A percentile compares a stretch with the other conserved stretches of the same genome.
Evolutionary conservation across 2,113 vertebrate species (phyloP).

Genomic region (Ophthalmolycus amberensis): DNA sequence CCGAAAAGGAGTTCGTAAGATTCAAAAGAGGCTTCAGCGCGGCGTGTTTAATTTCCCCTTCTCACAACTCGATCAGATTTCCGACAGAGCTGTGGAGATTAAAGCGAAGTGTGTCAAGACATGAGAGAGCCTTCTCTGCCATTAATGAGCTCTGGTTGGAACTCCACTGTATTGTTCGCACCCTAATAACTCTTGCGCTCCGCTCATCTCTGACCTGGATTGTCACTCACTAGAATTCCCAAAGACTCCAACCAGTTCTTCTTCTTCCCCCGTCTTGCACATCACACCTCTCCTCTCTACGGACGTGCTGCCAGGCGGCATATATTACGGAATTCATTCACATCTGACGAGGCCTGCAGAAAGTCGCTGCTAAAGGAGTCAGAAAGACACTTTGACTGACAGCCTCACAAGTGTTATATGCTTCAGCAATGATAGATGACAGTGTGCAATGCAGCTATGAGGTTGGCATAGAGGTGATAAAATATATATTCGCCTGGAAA

Average conservation of each 20-base stretch:
- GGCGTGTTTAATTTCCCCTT: neutral
- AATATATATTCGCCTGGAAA: constrained; percentile 16
- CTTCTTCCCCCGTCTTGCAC: neutral
- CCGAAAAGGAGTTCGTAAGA: constrained; percentile 36
- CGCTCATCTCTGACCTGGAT: constrained; percentile 48
- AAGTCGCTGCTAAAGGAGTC: constrained; percentile 9
- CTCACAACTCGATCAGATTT: constrained; percentile 50
- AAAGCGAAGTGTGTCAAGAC: constrained; percentile 28
- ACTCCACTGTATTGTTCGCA: constrained; percentile 19
- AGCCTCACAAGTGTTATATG: constrained; percentile 1
- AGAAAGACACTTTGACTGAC: constrained; percentile 21
- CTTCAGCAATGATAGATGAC: constrained; percentile 14
- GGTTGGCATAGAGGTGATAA: neutral
- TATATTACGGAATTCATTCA: constrained; percentile 28
- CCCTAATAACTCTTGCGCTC: neutral
- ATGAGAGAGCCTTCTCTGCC: constrained; percentile 31
- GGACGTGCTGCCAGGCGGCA: constrained; percentile 6
- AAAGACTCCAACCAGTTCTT: constrained; percentile 15
- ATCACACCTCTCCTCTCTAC: constrained; percentile 19
- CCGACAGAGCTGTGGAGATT: constrained; percentile 19
- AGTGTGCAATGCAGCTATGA: neutral
- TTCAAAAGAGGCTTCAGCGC: constrained; percentile 21
- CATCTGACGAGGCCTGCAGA: constrained; percentile 10
- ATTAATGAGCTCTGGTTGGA: constrained; percentile 42
- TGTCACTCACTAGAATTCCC: constrained; percentile 51